A percentile compares a stretch with the other conserved stretches of the same genome.
Conservation (phyloP, 2,797 vertebrate genomes). For the Enteromius mattozi region DNA sequence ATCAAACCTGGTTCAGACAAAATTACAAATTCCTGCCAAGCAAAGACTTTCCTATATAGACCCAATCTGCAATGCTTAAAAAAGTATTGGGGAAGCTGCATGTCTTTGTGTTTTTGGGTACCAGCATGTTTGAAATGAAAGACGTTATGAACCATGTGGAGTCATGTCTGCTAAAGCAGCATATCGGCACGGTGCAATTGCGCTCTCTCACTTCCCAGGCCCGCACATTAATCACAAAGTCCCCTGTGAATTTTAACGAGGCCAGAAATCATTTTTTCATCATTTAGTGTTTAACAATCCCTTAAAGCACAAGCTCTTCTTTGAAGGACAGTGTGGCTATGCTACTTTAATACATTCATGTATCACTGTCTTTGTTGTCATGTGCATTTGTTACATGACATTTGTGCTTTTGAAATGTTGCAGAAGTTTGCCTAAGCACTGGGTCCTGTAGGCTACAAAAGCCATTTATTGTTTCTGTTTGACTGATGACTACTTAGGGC, state of each 20-base stretch:
- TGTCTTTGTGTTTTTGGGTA: background rate
- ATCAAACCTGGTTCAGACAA: constrained; percentile 9
- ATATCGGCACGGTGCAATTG: background rate
- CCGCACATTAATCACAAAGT: constrained; percentile 31
- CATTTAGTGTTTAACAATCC: constrained; percentile 37
- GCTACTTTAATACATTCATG: background rate
- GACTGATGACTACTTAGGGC: background rate
- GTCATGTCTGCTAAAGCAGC: constrained; percentile 26
- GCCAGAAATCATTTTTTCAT: constrained; percentile 20
- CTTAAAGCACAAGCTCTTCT: constrained; percentile 17
- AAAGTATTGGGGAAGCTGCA: background rate
- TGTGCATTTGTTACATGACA: constrained; percentile 3
- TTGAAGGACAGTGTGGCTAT: background rate
- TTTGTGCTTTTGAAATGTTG: constrained; percentile 15
- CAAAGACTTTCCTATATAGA: background rate
- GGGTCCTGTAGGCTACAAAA: constrained; percentile 11
- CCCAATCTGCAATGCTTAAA: background rate
- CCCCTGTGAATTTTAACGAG: constrained; percentile 42
- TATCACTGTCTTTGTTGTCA: constrained; percentile 1
- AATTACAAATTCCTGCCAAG: background rate
- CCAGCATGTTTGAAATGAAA: constrained; percentile 5
- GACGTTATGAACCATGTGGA: constrained; percentile 11
- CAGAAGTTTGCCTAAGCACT: constrained; percentile 1
- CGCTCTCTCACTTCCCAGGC: background rate
- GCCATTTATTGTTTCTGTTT: constrained; percentile 11